Conservation (phyloP, 2,113 vertebrate species). For the Lagopus muta region DNA sequence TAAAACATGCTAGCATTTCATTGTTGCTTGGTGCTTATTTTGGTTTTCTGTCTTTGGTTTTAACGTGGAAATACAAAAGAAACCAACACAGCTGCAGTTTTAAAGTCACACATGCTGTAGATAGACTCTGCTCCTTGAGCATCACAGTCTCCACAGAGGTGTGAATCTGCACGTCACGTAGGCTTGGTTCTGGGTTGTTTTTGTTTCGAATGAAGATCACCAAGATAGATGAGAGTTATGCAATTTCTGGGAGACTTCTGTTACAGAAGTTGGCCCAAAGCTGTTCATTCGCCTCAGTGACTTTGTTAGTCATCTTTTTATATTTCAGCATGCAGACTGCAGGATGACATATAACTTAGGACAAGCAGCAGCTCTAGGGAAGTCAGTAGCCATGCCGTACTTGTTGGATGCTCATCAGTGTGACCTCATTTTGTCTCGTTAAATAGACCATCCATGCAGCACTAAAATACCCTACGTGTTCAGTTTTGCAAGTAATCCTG, state of each 20-base stretch:
- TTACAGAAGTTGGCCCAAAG: constrained; percentile 41
- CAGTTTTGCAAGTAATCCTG: not conserved
- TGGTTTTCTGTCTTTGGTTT: not conserved
- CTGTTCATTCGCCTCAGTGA: not conserved
- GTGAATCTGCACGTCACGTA: not conserved
- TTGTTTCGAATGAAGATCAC: constrained; percentile 29
- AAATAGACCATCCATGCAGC: not conserved
- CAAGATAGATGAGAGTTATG: constrained; percentile 3
- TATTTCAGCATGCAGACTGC: constrained; percentile 19
- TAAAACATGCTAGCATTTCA: accelerated
- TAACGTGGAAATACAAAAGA: not conserved
- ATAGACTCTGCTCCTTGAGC: not conserved
- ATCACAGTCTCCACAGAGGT: not conserved
- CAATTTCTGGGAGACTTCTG: constrained; percentile 14
- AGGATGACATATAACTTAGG: constrained; percentile 23
- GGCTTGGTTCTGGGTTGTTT: not conserved
- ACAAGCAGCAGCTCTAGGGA: constrained; percentile 50
- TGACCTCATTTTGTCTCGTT: constrained; percentile 56
- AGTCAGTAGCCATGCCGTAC: not conserved
- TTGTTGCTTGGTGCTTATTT: not conserved
- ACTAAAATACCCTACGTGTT: not conserved
- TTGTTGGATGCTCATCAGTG: not conserved
- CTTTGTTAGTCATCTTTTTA: constrained; percentile 38
- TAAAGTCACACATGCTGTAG: not conserved
- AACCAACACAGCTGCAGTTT: not conserved